These are phyloP conservation scores for Polylopha cassiicola DNA, from an alignment of 2,888 invertebrate genomes.

Conservation along the genomic window DNA sequence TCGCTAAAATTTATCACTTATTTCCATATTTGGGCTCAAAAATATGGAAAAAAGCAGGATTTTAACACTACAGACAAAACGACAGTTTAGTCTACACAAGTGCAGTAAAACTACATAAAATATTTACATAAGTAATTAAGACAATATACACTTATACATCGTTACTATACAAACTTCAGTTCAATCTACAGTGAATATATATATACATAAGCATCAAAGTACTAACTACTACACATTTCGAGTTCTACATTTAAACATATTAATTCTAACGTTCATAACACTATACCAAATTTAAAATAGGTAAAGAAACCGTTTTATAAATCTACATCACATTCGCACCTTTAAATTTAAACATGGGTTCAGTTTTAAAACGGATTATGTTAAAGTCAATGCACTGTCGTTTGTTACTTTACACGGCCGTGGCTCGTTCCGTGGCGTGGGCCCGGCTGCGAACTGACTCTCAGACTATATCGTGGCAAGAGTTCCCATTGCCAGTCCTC, in stretches of 20 bases:
- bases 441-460: constrained; percentile 58
- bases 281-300: too few relatives aligned
- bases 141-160: too few relatives aligned
- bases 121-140: constrained; percentile 12
- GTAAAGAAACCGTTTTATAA: too few relatives aligned
- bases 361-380: neutral
- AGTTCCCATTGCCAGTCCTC: constrained; percentile 82
- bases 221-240: too few relatives aligned
- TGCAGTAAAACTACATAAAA: constrained; percentile 3
- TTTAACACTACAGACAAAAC: constrained; percentile 1
- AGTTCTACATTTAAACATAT: too few relatives aligned
- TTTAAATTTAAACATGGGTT: constrained; percentile 2
- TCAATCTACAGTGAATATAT: too few relatives aligned
- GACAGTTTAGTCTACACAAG: constrained; percentile 4
- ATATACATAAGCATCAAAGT: too few relatives aligned
- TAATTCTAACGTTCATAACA: too few relatives aligned
- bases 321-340: neutral
- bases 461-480: constrained; percentile 77
- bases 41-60: constrained; percentile 15
- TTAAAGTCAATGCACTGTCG: too few relatives aligned
- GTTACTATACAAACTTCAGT: too few relatives aligned
- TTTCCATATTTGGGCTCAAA: constrained; percentile 18
- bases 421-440: constrained; percentile 50
- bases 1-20: constrained; percentile 8
- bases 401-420: constrained; percentile 48